Evolutionary conservation across 2,113 vertebrate species (phyloP), one percentile per base, ranked within the genome.

Genomic region (Petrocephalus microphthalmus): DNA sequence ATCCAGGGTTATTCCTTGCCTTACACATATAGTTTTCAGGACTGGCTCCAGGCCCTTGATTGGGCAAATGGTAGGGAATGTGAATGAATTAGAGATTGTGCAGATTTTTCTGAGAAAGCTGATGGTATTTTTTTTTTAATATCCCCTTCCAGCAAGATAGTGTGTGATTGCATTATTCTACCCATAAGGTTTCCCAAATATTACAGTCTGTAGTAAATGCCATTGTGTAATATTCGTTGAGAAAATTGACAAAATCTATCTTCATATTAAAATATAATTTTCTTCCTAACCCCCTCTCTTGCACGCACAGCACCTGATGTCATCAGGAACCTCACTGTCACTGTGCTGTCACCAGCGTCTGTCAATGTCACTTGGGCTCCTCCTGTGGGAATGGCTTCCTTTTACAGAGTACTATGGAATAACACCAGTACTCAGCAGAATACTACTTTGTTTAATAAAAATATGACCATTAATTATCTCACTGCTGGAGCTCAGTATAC

Each of bases 401-500:
- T 51, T 84, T 84, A 84, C 47, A 84, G 0, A 0, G 82, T n/a
- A 84, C 82, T 11, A 0, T 84, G 47, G 47, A 84, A 84, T 51
- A 22, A 17, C n/a, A 51, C 20, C 20, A 84, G 17, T 22, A 49
- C 81, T 64, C 57, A 25, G 67, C 11, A 6, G 67, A 71, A 37
- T 71, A 13, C 67, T 29, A 67, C 25, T n/a, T 25, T 19, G 5
- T 5, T n/a, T 8, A 60, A n/a, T 7, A 10, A 25, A 13, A 52
- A 2, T 8, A 42, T 84, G 20, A 51, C 67, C 1, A 71, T 71
- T 49, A 83, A 22, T 83, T 17, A 5, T 20, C 93, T 95, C 78
- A 54, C 0, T 5, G 89, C 93, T 0, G 94, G 94, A 84, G 92
- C 92, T 42, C 51, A 86, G 1, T 93, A 90, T 89, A 87, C 11